Evolutionary conservation across 2,113 vertebrate species (phyloP).

Genomic region (Meriones unguiculatus): DNA sequence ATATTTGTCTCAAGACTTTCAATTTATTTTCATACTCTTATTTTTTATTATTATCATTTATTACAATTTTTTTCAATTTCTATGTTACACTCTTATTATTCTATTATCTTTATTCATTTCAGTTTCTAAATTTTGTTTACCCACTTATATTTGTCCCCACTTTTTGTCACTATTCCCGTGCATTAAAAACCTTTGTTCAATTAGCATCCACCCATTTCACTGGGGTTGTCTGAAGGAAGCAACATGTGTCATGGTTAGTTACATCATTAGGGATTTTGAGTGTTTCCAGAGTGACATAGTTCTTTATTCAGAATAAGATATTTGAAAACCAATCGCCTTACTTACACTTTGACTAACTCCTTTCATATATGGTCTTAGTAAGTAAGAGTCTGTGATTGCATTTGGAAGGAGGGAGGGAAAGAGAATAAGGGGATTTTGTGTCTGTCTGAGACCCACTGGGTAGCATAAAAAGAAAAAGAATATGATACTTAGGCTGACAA

Average conservation of each 20-base stretch:
- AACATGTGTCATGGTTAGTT: neutral
- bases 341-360: slow-evolving; percentile 1
- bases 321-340: slow-evolving; percentile 20
- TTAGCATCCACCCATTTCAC: neutral
- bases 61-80: too few relatives aligned
- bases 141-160: neutral
- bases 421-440: neutral
- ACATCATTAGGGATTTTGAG: neutral
- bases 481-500: neutral
- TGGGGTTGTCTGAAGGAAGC: neutral
- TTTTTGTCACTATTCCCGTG: neutral
- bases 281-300: neutral
- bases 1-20: neutral
- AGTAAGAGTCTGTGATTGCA: neutral
- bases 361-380: neutral
- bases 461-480: neutral
- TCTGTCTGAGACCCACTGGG: neutral
- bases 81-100: neutral
- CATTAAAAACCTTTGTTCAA: neutral
- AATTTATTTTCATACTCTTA: neutral
- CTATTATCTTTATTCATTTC: slow-evolving; percentile 2
- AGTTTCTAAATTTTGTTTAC: neutral
- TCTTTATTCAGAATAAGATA: neutral
- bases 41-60: too few relatives aligned
- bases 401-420: neutral